Evolutionary conservation across 2,888 invertebrate genomes (phyloP).

Genomic region (Yponomeuta sedellus): DNA sequence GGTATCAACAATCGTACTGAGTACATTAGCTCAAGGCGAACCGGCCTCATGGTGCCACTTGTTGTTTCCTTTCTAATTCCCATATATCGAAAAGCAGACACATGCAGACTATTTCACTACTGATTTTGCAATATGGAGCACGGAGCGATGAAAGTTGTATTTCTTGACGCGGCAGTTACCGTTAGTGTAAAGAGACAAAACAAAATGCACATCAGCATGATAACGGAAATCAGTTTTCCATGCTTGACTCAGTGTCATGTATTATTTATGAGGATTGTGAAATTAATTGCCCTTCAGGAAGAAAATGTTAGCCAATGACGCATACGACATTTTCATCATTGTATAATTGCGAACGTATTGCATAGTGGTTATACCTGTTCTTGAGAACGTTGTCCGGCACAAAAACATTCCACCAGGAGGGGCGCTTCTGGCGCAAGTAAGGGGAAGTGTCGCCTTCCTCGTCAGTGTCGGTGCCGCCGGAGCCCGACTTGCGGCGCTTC

Average conservation of each 20-base stretch:
- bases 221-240: neutral
- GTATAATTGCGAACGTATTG: neutral
- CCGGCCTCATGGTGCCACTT: slow-evolving; percentile 45
- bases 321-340: slow-evolving; percentile 25
- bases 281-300: slow-evolving; percentile 2
- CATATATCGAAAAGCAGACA: slow-evolving; percentile 12
- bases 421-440: slow-evolving; percentile 81
- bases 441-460: slow-evolving; percentile 55
- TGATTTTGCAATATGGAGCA: neutral
- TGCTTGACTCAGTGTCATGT: neutral
- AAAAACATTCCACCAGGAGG: slow-evolving; percentile 94
- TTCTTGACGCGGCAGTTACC: neutral
- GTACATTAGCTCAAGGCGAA: slow-evolving; percentile 59
- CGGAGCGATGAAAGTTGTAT: neutral
- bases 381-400: slow-evolving; percentile 84
- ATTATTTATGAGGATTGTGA: slow-evolving; percentile 10
- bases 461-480: slow-evolving; percentile 62
- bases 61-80: slow-evolving; percentile 53
- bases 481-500: slow-evolving; percentile 74
- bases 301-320: slow-evolving; percentile 16
- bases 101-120: neutral
- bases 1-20: slow-evolving; percentile 40
- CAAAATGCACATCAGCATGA: neutral
- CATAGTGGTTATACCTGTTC: slow-evolving; percentile 72
- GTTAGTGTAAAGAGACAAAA: neutral